Evolutionary conservation across 2,797 vertebrate genomes (phyloP).

Genomic region (Enteromius anoplus): DNA sequence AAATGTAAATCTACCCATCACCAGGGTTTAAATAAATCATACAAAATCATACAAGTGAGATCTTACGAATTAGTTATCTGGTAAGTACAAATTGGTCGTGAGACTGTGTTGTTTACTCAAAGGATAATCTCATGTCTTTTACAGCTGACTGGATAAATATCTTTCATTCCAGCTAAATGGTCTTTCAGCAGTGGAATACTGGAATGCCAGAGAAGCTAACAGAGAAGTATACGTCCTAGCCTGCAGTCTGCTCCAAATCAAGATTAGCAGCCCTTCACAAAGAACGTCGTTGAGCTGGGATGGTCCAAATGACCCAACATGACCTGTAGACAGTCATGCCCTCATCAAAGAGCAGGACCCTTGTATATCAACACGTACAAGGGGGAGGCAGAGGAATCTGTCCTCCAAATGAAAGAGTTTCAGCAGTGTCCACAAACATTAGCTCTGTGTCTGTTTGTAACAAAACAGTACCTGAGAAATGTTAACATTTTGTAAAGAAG

Average conservation of each 20-base stretch:
- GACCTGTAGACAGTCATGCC: constrained; percentile 37
- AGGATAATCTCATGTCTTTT: constrained; percentile 1
- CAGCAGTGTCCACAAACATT: constrained; percentile 13
- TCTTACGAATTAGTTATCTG: no score
- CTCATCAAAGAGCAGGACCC: constrained; percentile 41
- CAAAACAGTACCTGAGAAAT: not conserved
- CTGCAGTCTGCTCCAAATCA: constrained; percentile 52
- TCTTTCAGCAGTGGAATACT: constrained; percentile 46
- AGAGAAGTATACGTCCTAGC: constrained; percentile 39
- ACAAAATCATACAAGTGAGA: no score
- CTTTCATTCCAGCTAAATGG: constrained; percentile 18
- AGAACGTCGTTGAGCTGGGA: constrained; percentile 45
- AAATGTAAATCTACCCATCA: no score
- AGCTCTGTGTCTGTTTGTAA: not conserved
- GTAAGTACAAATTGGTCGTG: no score
- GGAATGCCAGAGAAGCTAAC: constrained; percentile 51
- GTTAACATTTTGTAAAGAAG: not conserved
- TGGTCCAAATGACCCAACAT: constrained; percentile 42
- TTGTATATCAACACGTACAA: constrained; percentile 35
- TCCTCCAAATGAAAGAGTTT: not conserved
- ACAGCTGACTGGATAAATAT: constrained; percentile 33
- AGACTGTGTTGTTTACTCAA: no score
- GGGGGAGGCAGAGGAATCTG: constrained; percentile 14
- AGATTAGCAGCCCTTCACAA: constrained; percentile 53
- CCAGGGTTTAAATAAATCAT: no score